These are phyloP conservation scores for Taphrorychus bicolor DNA, from an alignment of 2,888 invertebrate genomes.

Conservation along the genomic window DNA sequence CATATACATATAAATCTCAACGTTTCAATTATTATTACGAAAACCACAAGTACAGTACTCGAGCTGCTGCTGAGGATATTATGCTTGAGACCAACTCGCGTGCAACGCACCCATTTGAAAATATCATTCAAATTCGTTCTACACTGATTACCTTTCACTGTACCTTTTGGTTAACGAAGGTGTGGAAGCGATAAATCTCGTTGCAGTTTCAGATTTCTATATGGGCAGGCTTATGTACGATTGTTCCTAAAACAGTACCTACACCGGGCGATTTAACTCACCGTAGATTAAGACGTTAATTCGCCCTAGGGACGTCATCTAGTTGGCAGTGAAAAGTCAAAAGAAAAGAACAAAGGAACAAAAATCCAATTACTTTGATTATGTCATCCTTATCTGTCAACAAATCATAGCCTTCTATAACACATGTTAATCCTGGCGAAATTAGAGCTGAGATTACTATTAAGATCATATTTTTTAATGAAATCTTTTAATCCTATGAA, in stretches of 20 bases:
- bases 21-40: neutral
- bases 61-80: constrained; percentile 7
- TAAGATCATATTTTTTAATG: too few species aligned
- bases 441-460: too few species aligned
- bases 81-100: constrained; percentile 12
- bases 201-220: neutral
- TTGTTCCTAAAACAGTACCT: neutral
- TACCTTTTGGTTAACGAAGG: constrained; percentile 19
- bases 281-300: neutral
- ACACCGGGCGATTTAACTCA: neutral
- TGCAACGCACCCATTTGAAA: constrained; percentile 23
- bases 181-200: constrained; percentile 9
- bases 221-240: neutral
- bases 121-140: constrained; percentile 33
- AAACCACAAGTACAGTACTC: neutral
- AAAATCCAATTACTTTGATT: too few species aligned
- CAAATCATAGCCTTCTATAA: too few species aligned
- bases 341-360: too few species aligned
- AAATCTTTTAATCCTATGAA: too few species aligned
- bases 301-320: too few species aligned
- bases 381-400: too few species aligned
- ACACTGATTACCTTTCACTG: constrained; percentile 34
- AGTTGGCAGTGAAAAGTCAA: too few species aligned
- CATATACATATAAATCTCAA: neutral
- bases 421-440: too few species aligned